Percentiles rank a stretch among this genome's conserved stretches.
These are phyloP conservation scores for Caenorhabditis latens DNA, from an alignment of 1,140 invertebrate species.

Conservation along the genomic window DNA sequence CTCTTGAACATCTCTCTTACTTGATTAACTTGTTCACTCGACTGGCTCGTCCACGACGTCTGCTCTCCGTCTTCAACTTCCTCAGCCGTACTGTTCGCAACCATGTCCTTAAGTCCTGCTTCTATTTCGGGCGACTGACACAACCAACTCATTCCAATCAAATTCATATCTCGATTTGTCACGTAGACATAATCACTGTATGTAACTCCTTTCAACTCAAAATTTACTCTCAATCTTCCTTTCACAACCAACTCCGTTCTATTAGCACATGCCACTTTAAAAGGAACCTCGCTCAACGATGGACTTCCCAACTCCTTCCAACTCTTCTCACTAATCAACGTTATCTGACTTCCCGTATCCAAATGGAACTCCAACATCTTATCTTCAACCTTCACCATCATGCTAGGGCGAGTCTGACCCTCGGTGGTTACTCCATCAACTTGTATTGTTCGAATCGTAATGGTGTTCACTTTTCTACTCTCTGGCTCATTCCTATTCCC, in stretches of 20 bases:
- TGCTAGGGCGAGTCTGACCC: not conserved
- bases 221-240: not conserved
- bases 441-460: not conserved
- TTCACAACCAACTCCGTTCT: not conserved
- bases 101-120: too few species aligned
- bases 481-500: not conserved
- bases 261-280: not conserved
- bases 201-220: not conserved
- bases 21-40: too few species aligned
- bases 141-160: slow-evolving; percentile 9
- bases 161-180: not conserved
- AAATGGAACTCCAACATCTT: not conserved
- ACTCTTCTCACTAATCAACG: not conserved
- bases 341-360: not conserved
- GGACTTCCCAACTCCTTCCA: not conserved
- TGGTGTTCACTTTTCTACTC: not conserved
- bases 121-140: not conserved
- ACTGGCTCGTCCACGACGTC: too few species aligned
- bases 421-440: not conserved
- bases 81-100: too few species aligned
- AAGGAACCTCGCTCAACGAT: not conserved
- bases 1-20: too few species aligned
- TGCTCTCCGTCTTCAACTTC: too few species aligned
- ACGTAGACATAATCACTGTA: not conserved
- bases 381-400: not conserved